Evolutionary conservation across 37 sponge, comb jelly and placozoan species (phyloP).

Genomic region (Axinella damicornis): DNA sequence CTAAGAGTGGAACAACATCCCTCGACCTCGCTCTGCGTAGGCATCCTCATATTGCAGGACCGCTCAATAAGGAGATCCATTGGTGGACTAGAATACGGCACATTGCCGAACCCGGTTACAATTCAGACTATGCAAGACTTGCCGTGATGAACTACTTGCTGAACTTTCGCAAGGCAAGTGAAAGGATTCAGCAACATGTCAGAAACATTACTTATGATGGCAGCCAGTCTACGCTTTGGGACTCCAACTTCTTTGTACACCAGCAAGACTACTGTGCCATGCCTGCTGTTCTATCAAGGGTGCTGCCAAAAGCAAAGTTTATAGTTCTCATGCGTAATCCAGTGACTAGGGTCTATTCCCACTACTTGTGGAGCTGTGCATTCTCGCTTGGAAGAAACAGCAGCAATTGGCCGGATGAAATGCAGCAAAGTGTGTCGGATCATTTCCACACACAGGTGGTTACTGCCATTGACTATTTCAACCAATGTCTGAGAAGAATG

Average conservation of each 20-base stretch:
- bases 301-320: constrained; percentile 64
- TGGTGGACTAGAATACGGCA: constrained; percentile 68
- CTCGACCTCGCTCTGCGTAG: neutral
- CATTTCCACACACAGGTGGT: constrained; percentile 8
- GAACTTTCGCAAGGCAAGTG: neutral
- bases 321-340: constrained; percentile 71
- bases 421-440: neutral
- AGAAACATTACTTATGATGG: constrained; percentile 44
- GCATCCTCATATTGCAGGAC: constrained; percentile 17
- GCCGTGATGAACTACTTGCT: constrained; percentile 20
- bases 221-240: constrained; percentile 63
- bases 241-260: constrained; percentile 19
- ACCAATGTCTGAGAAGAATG: neutral
- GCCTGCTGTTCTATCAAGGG: constrained; percentile 44
- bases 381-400: neutral
- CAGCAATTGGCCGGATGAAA: neutral
- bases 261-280: constrained; percentile 42
- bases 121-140: neutral
- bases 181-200: neutral
- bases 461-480: neutral
- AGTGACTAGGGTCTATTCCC: constrained; percentile 26
- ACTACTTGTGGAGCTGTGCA: constrained; percentile 37
- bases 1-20: constrained; percentile 52
- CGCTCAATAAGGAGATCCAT: constrained; percentile 36
- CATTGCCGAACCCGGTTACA: neutral